Evolutionary conservation across 2,113 vertebrate genomes (phyloP), one percentile per base, ranked within the genome.

Genomic region (Triplophysa siluroides): DNA sequence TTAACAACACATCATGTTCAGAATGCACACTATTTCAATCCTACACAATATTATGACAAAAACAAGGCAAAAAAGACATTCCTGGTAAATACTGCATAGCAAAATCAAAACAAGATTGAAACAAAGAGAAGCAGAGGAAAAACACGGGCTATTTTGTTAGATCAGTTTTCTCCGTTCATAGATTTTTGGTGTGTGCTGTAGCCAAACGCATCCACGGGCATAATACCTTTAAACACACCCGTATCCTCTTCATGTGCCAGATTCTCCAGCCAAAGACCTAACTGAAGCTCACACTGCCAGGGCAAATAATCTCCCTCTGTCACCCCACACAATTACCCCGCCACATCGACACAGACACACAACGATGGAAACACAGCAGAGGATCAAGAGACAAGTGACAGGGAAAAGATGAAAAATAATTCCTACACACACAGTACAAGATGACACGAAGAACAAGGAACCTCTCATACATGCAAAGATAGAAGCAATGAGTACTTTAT

Each of bases 251-350:
- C 95, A 43, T 95, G 86, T 90, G 92, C 91, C 45, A 97, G 92
- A 88, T 64, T 94, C 84, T 95, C 94, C 86, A 96, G 93, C 96
- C 95, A 96, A 81, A 94, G 93, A 88, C 94, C 93, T 88, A 95
- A 95, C 89, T 94, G 95, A 86, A 96, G 93, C 88, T 98, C 96
- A 90, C 83, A 95, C 86, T 96, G 94, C 96, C 94, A 95, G 80
- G 98, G 96, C 88, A 92, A 95, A 93, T 98, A 97, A 92, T 95
- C 95, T 64, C 96, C 96, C 94, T 96, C 96, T 98, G 94, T 90
- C 93, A 94, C 91, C 86, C 95, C 94, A 92, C 84, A 88, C 85
- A 85, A 76, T 85, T 64, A 88, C 78, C 78, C 11, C 86, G 78
- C 83, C 66, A 80, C 50, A 72, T 23, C 84, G 1, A 78, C 81